These are phyloP conservation scores for Atopsyche davidsoni DNA, from an alignment of 1,140 invertebrate species.

Conservation along the genomic window DNA sequence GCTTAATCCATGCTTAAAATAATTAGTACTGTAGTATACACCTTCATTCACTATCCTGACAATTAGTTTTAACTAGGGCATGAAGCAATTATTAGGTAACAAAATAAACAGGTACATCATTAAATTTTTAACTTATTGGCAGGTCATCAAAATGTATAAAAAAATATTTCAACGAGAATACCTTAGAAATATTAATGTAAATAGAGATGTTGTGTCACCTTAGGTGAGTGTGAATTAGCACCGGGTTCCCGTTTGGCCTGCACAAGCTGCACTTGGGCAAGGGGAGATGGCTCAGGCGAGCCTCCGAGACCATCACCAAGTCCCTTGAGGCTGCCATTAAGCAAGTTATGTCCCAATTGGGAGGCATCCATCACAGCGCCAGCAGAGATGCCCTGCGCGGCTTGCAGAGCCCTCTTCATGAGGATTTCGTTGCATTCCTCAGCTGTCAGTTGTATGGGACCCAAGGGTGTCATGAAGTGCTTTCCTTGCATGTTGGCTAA, in stretches of 20 bases:
- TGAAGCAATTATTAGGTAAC: too few relatives aligned
- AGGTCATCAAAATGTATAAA: too few relatives aligned
- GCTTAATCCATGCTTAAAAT: too few relatives aligned
- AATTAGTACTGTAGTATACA: too few relatives aligned
- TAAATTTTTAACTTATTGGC: too few relatives aligned
- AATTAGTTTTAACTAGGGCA: too few relatives aligned
- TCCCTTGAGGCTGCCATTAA: constrained; percentile 41
- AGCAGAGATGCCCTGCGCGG: constrained; percentile 41
- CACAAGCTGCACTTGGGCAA: constrained; percentile 44
- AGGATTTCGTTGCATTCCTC: constrained; percentile 73
- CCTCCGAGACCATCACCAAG: constrained; percentile 31
- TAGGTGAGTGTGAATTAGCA: constrained; percentile 52
- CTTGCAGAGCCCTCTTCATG: constrained; percentile 57
- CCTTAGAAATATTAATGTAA: too few relatives aligned
- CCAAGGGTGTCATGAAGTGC: constrained; percentile 59
- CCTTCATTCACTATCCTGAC: too few relatives aligned
- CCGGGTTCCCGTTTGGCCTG: constrained; percentile 55
- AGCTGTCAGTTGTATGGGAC: constrained; percentile 63
- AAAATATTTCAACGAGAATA: too few relatives aligned
- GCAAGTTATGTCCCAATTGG: constrained; percentile 42
- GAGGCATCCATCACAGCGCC: constrained; percentile 46
- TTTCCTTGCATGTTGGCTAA: constrained; percentile 35
- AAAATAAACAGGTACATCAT: too few relatives aligned
- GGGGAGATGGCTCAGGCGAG: constrained; percentile 36
- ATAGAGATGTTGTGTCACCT: too few relatives aligned